Evolutionary conservation across 2,797 vertebrate species (phyloP).

Genomic region (Hippocampus kuda): DNA sequence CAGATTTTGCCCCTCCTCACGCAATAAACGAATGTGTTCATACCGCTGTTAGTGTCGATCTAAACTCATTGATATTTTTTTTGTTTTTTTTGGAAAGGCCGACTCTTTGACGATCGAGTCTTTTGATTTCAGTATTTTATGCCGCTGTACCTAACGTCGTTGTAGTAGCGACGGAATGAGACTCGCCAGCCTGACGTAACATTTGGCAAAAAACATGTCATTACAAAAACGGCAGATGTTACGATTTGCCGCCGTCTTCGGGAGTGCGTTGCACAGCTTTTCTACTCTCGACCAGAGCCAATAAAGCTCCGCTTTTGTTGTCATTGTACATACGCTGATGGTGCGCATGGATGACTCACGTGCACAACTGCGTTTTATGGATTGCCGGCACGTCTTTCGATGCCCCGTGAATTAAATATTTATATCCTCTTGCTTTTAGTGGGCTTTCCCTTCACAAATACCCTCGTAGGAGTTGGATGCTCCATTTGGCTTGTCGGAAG

Average conservation of each 20-base stretch:
- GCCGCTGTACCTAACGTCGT: too few relatives aligned
- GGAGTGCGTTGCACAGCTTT: not conserved
- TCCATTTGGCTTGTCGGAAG: constrained; percentile 59
- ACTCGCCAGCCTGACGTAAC: too few relatives aligned
- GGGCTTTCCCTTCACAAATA: constrained; percentile 46
- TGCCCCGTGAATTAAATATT: constrained; percentile 32
- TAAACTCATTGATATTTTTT: too few relatives aligned
- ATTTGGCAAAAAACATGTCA: too few relatives aligned
- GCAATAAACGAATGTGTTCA: too few relatives aligned
- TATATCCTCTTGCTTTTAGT: constrained; percentile 30
- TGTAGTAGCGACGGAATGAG: too few relatives aligned
- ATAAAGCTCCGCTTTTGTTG: not conserved
- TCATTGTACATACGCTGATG: not conserved
- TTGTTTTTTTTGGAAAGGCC: too few relatives aligned
- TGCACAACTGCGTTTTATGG: not conserved
- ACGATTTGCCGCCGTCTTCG: not conserved
- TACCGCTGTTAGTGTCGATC: too few relatives aligned
- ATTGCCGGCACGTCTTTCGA: not conserved
- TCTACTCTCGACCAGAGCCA: not conserved
- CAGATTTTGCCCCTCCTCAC: not conserved
- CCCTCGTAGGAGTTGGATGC: constrained; percentile 37
- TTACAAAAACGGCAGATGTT: not conserved
- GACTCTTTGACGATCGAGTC: too few relatives aligned
- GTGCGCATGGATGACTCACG: not conserved
- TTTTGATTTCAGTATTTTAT: too few relatives aligned